Conservation (phyloP, 1,140 invertebrate species). For the Bombus waltoni region DNA sequence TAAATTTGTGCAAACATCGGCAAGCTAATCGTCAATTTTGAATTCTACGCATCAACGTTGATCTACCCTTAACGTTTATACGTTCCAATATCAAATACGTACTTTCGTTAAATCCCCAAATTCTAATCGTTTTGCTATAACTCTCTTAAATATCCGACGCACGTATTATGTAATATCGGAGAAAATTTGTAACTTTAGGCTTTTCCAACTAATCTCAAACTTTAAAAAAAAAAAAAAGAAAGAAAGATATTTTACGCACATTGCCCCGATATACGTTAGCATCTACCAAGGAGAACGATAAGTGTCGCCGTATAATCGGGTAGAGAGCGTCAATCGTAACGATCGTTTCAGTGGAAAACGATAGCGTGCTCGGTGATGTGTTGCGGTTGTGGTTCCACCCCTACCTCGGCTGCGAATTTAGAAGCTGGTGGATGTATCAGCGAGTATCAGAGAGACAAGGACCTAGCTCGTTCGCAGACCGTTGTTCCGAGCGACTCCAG, state of each 20-base stretch:
- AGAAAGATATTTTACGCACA: not conserved
- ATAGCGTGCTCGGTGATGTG: slow-evolving; percentile 92
- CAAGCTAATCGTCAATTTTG: too few species aligned
- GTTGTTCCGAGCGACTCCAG: slow-evolving; percentile 88
- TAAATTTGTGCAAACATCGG: not conserved
- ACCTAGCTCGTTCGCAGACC: slow-evolving; percentile 84
- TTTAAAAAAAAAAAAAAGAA: not conserved
- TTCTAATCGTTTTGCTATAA: too few species aligned
- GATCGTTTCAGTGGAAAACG: slow-evolving; percentile 90
- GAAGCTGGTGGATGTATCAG: slow-evolving; percentile 85
- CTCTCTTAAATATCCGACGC: not conserved
- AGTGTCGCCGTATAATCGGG: not conserved
- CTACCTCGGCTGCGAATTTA: slow-evolving; percentile 87
- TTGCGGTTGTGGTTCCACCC: slow-evolving; percentile 87
- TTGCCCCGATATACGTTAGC: not conserved
- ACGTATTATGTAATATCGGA: not conserved
- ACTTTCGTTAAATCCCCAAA: too few species aligned
- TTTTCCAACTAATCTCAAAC: not conserved
- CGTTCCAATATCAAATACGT: too few species aligned
- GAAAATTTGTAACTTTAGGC: not conserved
- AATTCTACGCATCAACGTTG: too few species aligned
- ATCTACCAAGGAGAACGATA: too few species aligned
- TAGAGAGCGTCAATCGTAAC: not conserved
- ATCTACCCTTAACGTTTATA: too few species aligned
- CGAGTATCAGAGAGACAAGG: slow-evolving; percentile 86